phyloP scores from a whole-genome alignment of 2,797 vertebrate genomes.

The Poecilia picta region DNA sequence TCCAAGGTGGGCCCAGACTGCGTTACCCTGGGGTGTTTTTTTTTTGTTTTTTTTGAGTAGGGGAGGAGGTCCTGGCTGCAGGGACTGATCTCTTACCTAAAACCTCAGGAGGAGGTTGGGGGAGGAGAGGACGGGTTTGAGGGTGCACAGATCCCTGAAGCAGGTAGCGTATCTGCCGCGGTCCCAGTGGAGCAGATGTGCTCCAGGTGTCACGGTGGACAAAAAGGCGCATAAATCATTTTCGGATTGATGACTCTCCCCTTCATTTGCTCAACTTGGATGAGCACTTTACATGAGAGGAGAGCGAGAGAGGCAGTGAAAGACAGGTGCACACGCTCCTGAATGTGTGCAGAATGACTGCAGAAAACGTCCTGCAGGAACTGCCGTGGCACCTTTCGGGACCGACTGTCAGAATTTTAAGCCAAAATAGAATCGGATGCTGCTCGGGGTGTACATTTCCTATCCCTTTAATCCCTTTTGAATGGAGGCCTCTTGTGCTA shows the following conservation, averaged over 20 bases:
- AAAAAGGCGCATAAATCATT: constrained; percentile 83
- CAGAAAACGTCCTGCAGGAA: constrained; percentile 6
- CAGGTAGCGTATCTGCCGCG: constrained; percentile 63
- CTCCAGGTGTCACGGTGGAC: constrained; percentile 68
- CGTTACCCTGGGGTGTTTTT: constrained; percentile 15
- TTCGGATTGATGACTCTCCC: constrained; percentile 75
- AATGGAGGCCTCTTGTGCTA: constrained; percentile 39
- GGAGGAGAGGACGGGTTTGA: constrained; percentile 36
- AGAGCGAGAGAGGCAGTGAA: constrained; percentile 3
- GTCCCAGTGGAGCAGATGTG: constrained; percentile 65
- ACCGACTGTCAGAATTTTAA: constrained; percentile 30
- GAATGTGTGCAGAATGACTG: background rate
- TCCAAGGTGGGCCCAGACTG: constrained; percentile 57
- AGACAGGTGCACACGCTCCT: constrained; percentile 4
- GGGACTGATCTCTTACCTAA: constrained; percentile 44
- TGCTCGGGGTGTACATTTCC: constrained; percentile 23
- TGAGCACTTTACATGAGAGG: constrained; percentile 15
- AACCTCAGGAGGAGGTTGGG: constrained; percentile 55
- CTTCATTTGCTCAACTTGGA: constrained; percentile 48
- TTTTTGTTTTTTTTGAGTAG: constrained; percentile 16
- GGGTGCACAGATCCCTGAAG: constrained; percentile 71
- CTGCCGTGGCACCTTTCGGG: constrained; percentile 8
- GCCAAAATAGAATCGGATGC: constrained; percentile 47
- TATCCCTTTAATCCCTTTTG: constrained; percentile 39
- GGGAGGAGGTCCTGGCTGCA: constrained; percentile 26